Evolutionary conservation across 2,113 vertebrate genomes (phyloP).

Genomic region (Reinhardtius hippoglossoides): DNA sequence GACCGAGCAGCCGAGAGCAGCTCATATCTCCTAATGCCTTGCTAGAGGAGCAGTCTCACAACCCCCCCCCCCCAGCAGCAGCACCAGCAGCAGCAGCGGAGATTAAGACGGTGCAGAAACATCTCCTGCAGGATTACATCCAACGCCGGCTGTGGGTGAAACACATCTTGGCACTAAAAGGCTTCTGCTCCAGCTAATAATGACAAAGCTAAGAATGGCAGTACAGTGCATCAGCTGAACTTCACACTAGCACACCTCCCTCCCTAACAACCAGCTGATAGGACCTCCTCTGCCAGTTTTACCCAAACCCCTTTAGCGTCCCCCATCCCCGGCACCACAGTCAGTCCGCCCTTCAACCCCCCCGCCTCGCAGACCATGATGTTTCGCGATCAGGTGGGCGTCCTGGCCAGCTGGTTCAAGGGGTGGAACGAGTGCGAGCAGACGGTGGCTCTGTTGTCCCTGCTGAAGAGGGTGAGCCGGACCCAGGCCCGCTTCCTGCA

Average conservation of each 20-base stretch:
- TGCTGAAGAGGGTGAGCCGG: slow-evolving; percentile 95
- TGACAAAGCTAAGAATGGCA: slow-evolving; percentile 59
- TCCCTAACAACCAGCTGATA: not conserved
- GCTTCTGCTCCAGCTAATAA: slow-evolving; percentile 16
- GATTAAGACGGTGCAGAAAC: slow-evolving; percentile 31
- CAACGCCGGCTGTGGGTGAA: not conserved
- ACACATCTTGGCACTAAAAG: slow-evolving; percentile 4
- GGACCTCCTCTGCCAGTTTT: not conserved
- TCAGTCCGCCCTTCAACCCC: not conserved
- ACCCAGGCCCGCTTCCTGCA: slow-evolving; percentile 98
- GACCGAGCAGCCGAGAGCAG: slow-evolving; percentile 46
- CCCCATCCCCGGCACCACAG: not conserved
- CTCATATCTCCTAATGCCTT: slow-evolving; percentile 48
- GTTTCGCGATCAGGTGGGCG: slow-evolving; percentile 99
- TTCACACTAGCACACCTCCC: not conserved
- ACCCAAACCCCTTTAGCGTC: not conserved
- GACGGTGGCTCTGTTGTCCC: slow-evolving; percentile 95
- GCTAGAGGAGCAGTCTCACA: slow-evolving; percentile 38
- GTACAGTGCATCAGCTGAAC: slow-evolving; percentile 38
- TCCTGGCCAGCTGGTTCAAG: slow-evolving; percentile 98
- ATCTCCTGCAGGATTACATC: slow-evolving; percentile 42
- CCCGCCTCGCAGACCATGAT: slow-evolving; percentile 89
- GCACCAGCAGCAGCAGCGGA: slow-evolving; percentile 6
- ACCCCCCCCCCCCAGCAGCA: not conserved
- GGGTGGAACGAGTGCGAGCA: slow-evolving; percentile 99